Conservation (phyloP, 2,888 invertebrate species). For the Chironomus tentans region DNA sequence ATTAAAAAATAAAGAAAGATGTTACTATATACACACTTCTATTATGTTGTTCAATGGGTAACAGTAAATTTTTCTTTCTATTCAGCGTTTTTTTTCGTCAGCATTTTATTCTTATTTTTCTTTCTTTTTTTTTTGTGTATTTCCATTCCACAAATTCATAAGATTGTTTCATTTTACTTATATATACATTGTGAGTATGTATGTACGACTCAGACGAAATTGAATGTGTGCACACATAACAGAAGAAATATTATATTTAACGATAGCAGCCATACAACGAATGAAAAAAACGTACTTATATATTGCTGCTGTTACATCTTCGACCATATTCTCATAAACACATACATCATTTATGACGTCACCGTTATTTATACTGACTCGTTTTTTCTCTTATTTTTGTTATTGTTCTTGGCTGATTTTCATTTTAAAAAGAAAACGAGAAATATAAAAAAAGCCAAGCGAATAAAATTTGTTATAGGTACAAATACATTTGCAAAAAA, state of each 20-base stretch:
- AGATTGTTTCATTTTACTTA: background rate
- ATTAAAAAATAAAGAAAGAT: too few species aligned
- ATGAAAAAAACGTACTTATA: background rate
- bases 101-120: constrained; percentile 15
- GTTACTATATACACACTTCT: background rate
- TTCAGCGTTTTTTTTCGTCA: constrained; percentile 5
- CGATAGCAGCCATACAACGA: background rate
- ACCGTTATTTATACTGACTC: constrained; percentile 14
- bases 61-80: constrained; percentile 16
- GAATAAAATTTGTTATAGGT: background rate
- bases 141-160: constrained; percentile 23
- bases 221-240: background rate
- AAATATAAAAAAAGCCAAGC: background rate
- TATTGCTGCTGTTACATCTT: background rate
- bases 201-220: background rate
- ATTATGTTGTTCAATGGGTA: background rate
- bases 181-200: background rate
- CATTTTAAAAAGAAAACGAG: constrained; percentile 2
- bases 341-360: constrained; percentile 14
- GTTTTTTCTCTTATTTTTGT: background rate
- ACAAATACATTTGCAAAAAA: background rate
- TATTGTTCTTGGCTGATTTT: constrained; percentile 1
- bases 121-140: constrained; percentile 1
- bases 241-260: background rate
- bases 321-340: background rate